Conservation (phyloP, 1,140 invertebrate genomes). For the Palaemon carinicauda region DNA sequence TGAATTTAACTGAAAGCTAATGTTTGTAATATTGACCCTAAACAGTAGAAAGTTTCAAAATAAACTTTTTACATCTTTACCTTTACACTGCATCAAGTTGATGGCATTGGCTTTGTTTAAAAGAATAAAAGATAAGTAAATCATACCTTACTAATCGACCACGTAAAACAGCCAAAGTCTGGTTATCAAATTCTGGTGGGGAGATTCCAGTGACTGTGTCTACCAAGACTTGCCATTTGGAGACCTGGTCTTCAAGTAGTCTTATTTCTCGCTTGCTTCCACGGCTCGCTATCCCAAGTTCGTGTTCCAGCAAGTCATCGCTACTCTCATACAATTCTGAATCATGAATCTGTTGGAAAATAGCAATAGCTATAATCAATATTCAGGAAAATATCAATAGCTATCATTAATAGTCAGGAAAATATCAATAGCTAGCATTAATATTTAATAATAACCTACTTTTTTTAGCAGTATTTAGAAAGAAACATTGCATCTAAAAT, state of each 20-base stretch:
- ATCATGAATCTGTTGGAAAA: slow-evolving; percentile 41
- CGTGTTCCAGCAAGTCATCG: slow-evolving; percentile 67
- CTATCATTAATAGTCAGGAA: too few relatives aligned
- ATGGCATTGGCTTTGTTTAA: slow-evolving; percentile 67
- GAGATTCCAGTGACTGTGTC: slow-evolving; percentile 85
- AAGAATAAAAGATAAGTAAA: background rate
- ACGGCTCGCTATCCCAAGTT: slow-evolving; percentile 49
- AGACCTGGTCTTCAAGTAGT: slow-evolving; percentile 85
- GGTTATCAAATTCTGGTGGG: slow-evolving; percentile 84
- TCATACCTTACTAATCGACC: slow-evolving; percentile 92
- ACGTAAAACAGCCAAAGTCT: slow-evolving; percentile 91
- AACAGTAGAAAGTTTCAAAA: too few relatives aligned
- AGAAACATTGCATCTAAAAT: too few relatives aligned
- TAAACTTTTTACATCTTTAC: too few relatives aligned
- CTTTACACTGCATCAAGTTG: slow-evolving; percentile 80
- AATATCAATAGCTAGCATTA: too few relatives aligned
- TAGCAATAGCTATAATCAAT: background rate
- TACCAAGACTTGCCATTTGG: slow-evolving; percentile 87
- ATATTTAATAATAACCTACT: background rate
- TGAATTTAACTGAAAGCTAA: too few relatives aligned
- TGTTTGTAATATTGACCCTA: too few relatives aligned
- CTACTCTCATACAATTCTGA: slow-evolving; percentile 64
- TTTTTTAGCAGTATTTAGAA: too few relatives aligned
- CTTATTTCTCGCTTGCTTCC: slow-evolving; percentile 84
- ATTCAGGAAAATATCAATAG: background rate